Conservation (phyloP, 2,113 vertebrate genomes). For the Blennius ocellaris region DNA sequence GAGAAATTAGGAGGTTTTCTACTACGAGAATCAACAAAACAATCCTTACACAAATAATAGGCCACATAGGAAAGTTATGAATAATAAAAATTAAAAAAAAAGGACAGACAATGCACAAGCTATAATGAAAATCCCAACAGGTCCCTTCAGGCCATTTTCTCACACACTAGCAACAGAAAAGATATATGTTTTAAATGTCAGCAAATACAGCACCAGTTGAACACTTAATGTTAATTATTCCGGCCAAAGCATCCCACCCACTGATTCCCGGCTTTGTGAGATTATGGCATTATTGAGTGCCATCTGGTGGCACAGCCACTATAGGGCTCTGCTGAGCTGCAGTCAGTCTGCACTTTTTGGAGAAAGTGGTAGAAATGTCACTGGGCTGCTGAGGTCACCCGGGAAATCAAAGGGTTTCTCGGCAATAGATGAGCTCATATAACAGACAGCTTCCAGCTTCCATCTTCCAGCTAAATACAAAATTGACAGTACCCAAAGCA, state of each 20-base stretch:
- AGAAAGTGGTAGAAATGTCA: slow-evolving; percentile 32
- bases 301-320: slow-evolving; percentile 55
- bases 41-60: not conserved
- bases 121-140: not conserved
- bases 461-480: slow-evolving; percentile 14
- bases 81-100: too few relatives aligned
- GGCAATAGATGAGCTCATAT: slow-evolving; percentile 9
- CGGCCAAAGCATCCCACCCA: slow-evolving; percentile 7
- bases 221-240: slow-evolving; percentile 15
- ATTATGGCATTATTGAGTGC: slow-evolving; percentile 54
- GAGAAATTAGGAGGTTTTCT: too few relatives aligned
- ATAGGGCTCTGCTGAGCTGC: slow-evolving; percentile 6
- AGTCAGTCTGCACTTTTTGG: slow-evolving; percentile 4
- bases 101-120: not conserved
- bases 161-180: not conserved
- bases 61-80: not conserved
- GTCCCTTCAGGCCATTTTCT: not conserved
- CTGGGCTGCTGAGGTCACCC: slow-evolving; percentile 18
- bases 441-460: slow-evolving; percentile 7
- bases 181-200: slow-evolving; percentile 13
- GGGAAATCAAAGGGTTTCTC: slow-evolving; percentile 35
- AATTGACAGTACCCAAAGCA: not conserved
- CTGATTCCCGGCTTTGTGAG: slow-evolving; percentile 32
- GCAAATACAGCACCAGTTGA: not conserved
- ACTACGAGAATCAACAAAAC: too few relatives aligned